phyloP scores from a whole-genome alignment of 2,888 invertebrate species.

The Galerucella pusilla region DNA sequence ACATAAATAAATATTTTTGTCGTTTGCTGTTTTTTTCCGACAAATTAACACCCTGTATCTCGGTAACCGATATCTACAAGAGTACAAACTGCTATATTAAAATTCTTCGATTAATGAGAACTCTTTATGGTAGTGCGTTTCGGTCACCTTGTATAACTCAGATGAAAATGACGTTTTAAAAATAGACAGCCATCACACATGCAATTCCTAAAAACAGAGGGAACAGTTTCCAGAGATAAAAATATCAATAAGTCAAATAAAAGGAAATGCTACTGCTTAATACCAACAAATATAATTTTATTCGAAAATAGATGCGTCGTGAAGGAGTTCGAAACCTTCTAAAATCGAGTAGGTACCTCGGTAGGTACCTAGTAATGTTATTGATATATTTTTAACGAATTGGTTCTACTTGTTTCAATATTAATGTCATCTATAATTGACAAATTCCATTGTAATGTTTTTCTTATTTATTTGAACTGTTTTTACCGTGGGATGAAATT shows the following conservation, averaged over 20 bases:
- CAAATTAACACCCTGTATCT: no score
- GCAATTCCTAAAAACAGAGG: background rate
- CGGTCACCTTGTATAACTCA: constrained; percentile 3
- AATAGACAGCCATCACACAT: constrained; percentile 6
- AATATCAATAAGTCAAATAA: constrained; percentile 13
- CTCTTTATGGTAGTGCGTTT: no score
- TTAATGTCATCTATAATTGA: background rate
- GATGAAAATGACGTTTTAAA: constrained; percentile 5
- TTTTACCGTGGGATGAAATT: no score
- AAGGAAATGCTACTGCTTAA: constrained; percentile 2
- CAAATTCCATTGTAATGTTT: no score
- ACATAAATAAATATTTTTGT: no score
- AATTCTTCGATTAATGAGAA: no score
- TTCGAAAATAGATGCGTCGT: constrained; percentile 1
- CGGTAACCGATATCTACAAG: no score
- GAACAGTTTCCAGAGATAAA: constrained; percentile 3
- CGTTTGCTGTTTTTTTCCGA: no score
- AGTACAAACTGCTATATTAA: no score
- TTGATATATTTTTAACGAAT: background rate
- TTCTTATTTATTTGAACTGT: no score
- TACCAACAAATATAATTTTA: constrained; percentile 3
- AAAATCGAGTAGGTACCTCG: background rate
- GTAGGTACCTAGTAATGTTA: background rate
- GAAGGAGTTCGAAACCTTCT: background rate
- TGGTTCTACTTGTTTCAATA: background rate